A percentile compares a stretch with the other conserved stretches of the same genome.
Evolutionary conservation across 2,888 invertebrate species (phyloP).

Genomic region (Eueremaeus valkanovi): DNA sequence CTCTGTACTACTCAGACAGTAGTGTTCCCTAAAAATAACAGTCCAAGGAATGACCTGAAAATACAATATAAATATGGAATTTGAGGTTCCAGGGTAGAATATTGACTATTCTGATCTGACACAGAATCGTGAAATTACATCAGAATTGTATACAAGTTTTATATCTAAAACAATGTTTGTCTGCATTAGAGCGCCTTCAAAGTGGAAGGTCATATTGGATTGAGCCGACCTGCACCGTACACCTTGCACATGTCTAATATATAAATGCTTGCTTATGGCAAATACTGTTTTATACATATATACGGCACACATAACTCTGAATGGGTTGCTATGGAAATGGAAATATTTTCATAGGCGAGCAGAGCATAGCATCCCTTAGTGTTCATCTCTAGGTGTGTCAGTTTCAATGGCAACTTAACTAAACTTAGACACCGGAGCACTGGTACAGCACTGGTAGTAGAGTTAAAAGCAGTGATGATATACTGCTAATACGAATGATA

Average conservation of each 20-base stretch:
- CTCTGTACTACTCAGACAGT: background rate
- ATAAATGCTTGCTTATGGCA: too few relatives aligned
- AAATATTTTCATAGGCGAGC: too few relatives aligned
- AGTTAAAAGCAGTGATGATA: background rate
- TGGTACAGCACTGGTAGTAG: conserved; percentile 8
- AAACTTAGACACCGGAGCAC: background rate
- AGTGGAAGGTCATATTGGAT: too few relatives aligned
- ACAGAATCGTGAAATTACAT: too few relatives aligned
- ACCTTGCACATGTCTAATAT: background rate
- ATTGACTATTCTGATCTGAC: too few relatives aligned
- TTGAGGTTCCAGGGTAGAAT: too few relatives aligned
- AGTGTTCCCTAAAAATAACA: background rate
- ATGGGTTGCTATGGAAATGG: conserved; percentile 2
- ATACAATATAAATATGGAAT: background rate
- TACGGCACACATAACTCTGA: background rate
- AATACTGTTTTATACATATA: background rate
- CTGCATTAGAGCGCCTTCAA: too few relatives aligned
- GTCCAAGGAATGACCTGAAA: background rate
- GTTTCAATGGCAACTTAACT: conserved; percentile 27
- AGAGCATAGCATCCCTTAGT: conserved; percentile 4
- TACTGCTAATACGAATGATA: too few relatives aligned
- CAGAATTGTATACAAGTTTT: too few relatives aligned
- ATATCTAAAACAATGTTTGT: too few relatives aligned
- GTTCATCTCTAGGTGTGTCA: conserved; percentile 28
- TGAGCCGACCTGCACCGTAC: too few relatives aligned